Evolutionary conservation across 2,113 vertebrate species (phyloP).

Genomic region (Oncorhynchus tshawytscha): DNA sequence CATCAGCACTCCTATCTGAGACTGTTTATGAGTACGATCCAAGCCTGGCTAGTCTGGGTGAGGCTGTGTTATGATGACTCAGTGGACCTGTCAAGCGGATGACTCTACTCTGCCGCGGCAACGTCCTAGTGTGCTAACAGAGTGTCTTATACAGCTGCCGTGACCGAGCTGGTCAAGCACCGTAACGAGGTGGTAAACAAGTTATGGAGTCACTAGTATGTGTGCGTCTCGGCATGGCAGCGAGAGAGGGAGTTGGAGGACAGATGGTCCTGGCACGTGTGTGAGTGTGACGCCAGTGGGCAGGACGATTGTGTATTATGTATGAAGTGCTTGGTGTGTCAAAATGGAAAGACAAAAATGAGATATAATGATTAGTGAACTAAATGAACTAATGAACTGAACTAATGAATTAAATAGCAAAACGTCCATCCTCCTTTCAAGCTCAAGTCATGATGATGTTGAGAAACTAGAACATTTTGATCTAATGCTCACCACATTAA

Average conservation of each 20-base stretch:
- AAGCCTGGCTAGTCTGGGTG: no score
- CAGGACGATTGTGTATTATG: constrained; percentile 41
- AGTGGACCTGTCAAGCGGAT: constrained; percentile 43
- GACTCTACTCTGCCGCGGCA: constrained; percentile 25
- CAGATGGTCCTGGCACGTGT: constrained; percentile 38
- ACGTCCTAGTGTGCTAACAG: constrained; percentile 31
- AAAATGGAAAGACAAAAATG: constrained; percentile 35
- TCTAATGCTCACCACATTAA: no score
- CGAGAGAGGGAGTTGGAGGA: constrained; percentile 38
- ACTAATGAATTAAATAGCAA: no score
- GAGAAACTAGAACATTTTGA: no score
- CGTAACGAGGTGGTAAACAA: constrained; percentile 66
- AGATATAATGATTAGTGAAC: not conserved
- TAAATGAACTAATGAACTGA: no score
- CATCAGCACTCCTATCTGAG: no score
- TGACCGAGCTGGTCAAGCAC: constrained; percentile 39
- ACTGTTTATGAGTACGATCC: no score
- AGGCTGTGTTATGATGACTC: constrained; percentile 38
- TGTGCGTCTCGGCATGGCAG: constrained; percentile 57
- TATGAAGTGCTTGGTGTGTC: constrained; percentile 3
- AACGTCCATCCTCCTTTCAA: no score
- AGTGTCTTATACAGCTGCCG: constrained; percentile 42
- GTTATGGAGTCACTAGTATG: constrained; percentile 67
- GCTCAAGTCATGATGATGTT: no score
- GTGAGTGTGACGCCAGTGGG: constrained; percentile 3